Percentiles rank a stretch among this genome's conserved stretches.
Evolutionary conservation across 2,797 vertebrate genomes (phyloP).

Genomic region (Mionectes olivaceus): DNA sequence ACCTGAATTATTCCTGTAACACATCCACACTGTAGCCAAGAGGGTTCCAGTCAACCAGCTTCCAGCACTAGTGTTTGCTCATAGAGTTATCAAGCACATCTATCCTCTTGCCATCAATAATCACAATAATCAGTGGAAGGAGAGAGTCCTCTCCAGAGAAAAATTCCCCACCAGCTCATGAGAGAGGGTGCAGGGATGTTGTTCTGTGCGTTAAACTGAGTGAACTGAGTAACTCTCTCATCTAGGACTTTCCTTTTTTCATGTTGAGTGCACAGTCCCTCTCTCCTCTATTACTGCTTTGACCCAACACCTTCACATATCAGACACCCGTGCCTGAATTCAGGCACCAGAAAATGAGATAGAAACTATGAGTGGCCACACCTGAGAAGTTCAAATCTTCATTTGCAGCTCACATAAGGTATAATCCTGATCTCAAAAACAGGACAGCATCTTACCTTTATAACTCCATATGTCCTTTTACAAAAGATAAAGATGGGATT

Average conservation of each 20-base stretch:
- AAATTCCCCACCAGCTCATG: not conserved
- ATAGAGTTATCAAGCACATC: not conserved
- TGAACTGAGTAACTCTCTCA: not conserved
- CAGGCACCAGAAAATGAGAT: not conserved
- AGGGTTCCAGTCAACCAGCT: not conserved
- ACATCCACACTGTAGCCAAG: not conserved
- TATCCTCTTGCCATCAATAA: not conserved
- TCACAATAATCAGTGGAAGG: not conserved
- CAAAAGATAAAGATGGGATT: not conserved
- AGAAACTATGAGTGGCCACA: not conserved
- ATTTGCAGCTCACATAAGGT: not conserved
- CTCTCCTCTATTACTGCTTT: not conserved
- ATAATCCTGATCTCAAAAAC: not conserved
- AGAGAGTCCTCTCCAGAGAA: not conserved
- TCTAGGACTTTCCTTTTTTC: not conserved
- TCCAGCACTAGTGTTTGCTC: not conserved
- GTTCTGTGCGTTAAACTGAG: not conserved
- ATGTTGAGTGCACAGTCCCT: not conserved
- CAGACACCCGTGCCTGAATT: not conserved
- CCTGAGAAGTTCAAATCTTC: not conserved
- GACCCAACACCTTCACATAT: not conserved
- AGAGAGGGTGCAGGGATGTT: not conserved
- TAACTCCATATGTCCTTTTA: not conserved
- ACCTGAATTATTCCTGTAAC: not conserved
- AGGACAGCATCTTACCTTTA: not conserved